phyloP scores from a whole-genome alignment of 2,888 invertebrate species.

The Prosopocoilus inquinatus region DNA sequence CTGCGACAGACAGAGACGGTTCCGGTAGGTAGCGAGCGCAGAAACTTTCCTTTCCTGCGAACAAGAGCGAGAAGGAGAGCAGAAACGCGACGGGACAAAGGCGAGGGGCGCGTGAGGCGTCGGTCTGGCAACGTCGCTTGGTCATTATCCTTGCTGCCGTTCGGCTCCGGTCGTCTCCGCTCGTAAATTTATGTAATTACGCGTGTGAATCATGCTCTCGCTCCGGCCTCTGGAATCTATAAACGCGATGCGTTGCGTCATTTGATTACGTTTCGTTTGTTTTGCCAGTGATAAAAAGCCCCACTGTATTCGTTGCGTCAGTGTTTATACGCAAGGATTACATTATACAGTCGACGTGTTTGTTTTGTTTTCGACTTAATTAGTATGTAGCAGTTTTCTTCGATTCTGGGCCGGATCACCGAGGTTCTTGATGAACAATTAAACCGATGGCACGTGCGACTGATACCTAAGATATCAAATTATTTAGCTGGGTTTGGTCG shows the following conservation, averaged over 20 bases:
- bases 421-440: too few species aligned
- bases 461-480: too few species aligned
- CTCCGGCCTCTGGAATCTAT: conserved; percentile 26
- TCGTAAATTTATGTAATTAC: conserved; percentile 36
- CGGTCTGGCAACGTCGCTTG: conserved; percentile 19
- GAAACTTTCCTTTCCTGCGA: not conserved
- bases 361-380: conserved; percentile 14
- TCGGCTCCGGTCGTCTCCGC: conserved; percentile 30
- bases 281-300: not conserved
- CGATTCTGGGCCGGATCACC: too few species aligned
- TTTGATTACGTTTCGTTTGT: not conserved
- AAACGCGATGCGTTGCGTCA: conserved; percentile 25
- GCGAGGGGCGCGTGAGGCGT: conserved; percentile 1
- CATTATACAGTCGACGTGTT: not conserved
- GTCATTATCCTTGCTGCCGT: conserved; percentile 30
- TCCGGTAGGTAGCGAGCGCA: not conserved
- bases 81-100: too few species aligned
- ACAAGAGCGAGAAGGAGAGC: not conserved
- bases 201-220: conserved; percentile 27
- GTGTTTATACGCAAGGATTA: too few species aligned
- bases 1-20: not conserved
- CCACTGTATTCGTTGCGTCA: too few species aligned
- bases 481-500: too few species aligned
- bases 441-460: too few species aligned
- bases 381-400: too few species aligned